Base-by-base conservation (phyloP, 2,113 vertebrate genomes). In the Zeus faber region DNA sequence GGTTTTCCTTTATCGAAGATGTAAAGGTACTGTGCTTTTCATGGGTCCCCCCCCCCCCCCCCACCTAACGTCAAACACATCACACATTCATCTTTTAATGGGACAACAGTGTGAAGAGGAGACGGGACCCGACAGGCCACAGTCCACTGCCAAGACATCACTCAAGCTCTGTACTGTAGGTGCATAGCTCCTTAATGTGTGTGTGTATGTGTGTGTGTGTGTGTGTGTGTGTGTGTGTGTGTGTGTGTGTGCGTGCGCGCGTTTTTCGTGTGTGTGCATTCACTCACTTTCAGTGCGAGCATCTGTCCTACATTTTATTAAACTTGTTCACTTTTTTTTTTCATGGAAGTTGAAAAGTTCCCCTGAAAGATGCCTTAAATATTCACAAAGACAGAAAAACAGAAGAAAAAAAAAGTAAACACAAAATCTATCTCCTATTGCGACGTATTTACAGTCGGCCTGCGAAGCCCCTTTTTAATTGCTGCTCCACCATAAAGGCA, bases 391-490 rank as follows among this genome's bases (percentile, higher is more conserved):
- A n/a, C n/a, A n/a, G n/a, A n/a, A 18, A 31, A 37, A 17, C 48
- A 26, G 35, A 50, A 67, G 39, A 52, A 53, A 24, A 56, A 61
- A 29, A 58, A 26, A 46, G 18, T 27, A 61, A 70, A 66, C 23
- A 11, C 57, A 78, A 59, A 78, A 65, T 70, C 72, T 50, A 44
- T 43, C 14, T 55, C 58, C 67, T 65, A 74, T 70, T 76, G 68
- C 65, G 59, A 24, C 47, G 14, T 47, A 63, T 60, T 68, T 48
- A 39, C 43, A 58, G 47, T 50, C 5, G 37, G 67, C 29, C 66
- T 47, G 9, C 25, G 24, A 26, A 29, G 18, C 0, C 9, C 47
- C 69, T 49, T 66, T 79, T 72, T 67, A 69, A 72, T 70, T 62
- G 56, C 68, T 61, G 51, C 55, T 43, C 22, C 55, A 26, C 45